These are phyloP conservation scores for Allobates femoralis DNA, from an alignment of 2,797 vertebrate genomes.

Conservation along the genomic window DNA sequence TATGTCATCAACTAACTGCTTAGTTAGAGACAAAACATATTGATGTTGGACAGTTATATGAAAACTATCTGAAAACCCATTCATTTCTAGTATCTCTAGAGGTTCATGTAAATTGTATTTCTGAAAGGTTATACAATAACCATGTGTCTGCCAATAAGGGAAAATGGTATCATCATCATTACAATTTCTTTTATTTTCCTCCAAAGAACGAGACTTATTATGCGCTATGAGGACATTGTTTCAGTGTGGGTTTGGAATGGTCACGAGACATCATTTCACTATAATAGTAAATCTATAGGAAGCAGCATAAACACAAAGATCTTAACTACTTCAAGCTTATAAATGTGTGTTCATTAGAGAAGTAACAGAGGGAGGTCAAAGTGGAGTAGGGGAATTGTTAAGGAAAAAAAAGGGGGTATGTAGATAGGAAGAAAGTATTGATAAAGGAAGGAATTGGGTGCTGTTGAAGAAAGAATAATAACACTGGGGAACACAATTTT, in stretches of 20 bases:
- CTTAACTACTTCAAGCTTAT: background rate
- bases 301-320: background rate
- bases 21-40: background rate
- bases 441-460: too few species aligned
- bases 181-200: background rate
- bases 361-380: too few species aligned
- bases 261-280: background rate
- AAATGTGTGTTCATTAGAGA: background rate
- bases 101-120: background rate
- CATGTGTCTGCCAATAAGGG: background rate
- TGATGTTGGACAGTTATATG: constrained; percentile 10
- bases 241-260: background rate
- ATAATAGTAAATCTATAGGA: background rate
- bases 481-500: too few species aligned
- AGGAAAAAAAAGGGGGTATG: too few species aligned
- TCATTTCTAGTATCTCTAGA: background rate
- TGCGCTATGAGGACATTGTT: background rate
- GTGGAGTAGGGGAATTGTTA: too few species aligned
- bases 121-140: constrained; percentile 2
- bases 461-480: too few species aligned
- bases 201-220: background rate
- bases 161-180: background rate
- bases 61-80: background rate
- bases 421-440: too few species aligned
- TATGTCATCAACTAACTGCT: background rate